Evolutionary conservation across 92 coral and sea anemone genomes (phyloP).

Genomic region (Phenganax stokvisi): DNA sequence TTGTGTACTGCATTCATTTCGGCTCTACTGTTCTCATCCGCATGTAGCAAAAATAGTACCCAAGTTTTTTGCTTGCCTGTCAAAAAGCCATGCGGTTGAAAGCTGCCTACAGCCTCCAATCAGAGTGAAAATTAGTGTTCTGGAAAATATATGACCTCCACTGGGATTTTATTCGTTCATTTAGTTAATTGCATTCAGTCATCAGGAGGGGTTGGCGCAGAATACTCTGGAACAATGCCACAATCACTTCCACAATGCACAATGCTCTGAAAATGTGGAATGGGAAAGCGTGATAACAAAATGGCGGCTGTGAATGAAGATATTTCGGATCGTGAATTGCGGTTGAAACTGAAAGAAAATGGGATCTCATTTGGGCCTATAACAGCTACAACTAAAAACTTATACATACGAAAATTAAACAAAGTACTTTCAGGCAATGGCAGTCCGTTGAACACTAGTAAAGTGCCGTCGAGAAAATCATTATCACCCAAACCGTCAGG

Average conservation of each 20-base stretch:
- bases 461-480: slow-evolving; percentile 48
- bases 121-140: too few relatives aligned
- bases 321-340: slow-evolving; percentile 80
- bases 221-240: background rate
- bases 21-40: too few relatives aligned
- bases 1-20: too few relatives aligned
- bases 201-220: too few relatives aligned
- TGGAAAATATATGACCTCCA: too few relatives aligned
- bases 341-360: slow-evolving; percentile 62
- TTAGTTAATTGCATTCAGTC: too few relatives aligned
- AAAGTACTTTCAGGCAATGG: slow-evolving; percentile 53
- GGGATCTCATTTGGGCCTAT: slow-evolving; percentile 89
- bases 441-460: slow-evolving; percentile 15
- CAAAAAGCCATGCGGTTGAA: too few relatives aligned
- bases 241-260: background rate
- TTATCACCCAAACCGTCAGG: slow-evolving; percentile 46
- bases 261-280: background rate
- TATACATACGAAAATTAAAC: slow-evolving; percentile 64
- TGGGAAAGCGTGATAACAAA: slow-evolving; percentile 43
- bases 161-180: too few relatives aligned
- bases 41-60: too few relatives aligned
- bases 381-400: slow-evolving; percentile 64
- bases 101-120: too few relatives aligned
- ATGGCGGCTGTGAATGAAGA: slow-evolving; percentile 81
- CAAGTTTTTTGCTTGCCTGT: too few relatives aligned